Evolutionary conservation across 2,113 vertebrate species (phyloP).

Genomic region (Telmatochromis brichardi): DNA sequence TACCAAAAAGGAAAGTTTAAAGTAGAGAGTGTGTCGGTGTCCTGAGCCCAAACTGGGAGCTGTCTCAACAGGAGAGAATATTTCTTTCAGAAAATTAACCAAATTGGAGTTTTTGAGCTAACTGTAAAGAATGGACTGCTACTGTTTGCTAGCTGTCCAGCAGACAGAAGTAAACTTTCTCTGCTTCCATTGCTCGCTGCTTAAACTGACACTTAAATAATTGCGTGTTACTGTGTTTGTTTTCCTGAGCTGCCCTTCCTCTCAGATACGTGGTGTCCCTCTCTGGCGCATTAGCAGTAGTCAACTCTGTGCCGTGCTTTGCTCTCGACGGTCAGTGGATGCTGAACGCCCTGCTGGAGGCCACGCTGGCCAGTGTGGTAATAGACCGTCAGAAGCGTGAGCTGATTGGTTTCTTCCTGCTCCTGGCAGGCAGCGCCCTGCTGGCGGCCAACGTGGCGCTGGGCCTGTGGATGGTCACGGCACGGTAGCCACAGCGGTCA

Average conservation of each 20-base stretch:
- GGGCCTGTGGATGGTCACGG: slow-evolving; percentile 97
- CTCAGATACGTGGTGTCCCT: slow-evolving; percentile 91
- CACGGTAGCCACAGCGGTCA: slow-evolving; percentile 70
- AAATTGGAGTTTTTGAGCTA: neutral
- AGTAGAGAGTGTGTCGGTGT: neutral
- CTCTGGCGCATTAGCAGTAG: slow-evolving; percentile 91
- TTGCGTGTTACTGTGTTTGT: neutral
- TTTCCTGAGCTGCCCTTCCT: slow-evolving; percentile 26
- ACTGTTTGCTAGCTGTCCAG: neutral
- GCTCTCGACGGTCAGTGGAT: slow-evolving; percentile 98
- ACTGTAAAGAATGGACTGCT: neutral
- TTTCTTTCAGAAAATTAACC: neutral
- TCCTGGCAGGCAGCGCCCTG: slow-evolving; percentile 88
- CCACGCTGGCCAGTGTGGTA: slow-evolving; percentile 81
- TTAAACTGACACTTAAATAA: neutral
- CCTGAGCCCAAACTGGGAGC: neutral
- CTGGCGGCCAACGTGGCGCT: slow-evolving; percentile 94
- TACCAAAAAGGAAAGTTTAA: neutral
- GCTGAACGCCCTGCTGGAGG: slow-evolving; percentile 92
- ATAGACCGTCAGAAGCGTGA: slow-evolving; percentile 86
- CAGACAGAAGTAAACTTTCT: neutral
- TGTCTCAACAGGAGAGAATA: neutral
- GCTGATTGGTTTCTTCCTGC: slow-evolving; percentile 90
- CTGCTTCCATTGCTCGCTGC: neutral
- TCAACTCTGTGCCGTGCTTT: slow-evolving; percentile 97